Base-by-base conservation (phyloP, 1,140 invertebrate species). In the Temnothorax nylanderi region DNA sequence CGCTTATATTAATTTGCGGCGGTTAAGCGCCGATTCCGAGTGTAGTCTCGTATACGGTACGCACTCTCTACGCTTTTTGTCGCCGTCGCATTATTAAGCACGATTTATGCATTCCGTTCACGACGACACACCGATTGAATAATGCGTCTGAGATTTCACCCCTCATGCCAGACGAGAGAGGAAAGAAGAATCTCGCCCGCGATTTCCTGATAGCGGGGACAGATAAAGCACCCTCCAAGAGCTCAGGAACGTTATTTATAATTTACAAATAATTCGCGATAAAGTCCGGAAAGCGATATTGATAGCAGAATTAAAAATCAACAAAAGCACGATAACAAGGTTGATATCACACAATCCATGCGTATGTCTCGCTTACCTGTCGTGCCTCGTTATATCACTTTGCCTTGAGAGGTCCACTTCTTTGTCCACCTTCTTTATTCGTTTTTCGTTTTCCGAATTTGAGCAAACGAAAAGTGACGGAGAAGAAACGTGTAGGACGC, bases 121-220 rank as follows among this genome's bases (percentile, higher is more conserved):
- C 87, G 91, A 72, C 74, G 77, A 64, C 74, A 74, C 93, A 91
- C 90, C 92, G 94, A 94, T 95, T 90, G 93, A 95, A 94, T 94
- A 94, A 95, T 92, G 92, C 91, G 85, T 65, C 87, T 90, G 92
- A 93, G 94, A 95, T 95, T 95, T 95, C 93, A 93, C 91, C 93
- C 90, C 71, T 84, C 88, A 26, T 26, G 76, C 71, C 64, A 62
- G 62, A 47, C 47, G 60, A 37, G 34, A 32, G 34, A 13, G 54
- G 44, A 51, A 72, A 47, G 84, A 87, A 85, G 92, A 94, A 94
- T 93, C 91, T 94, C 89, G 88, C 91, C 89, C 91, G 89, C 92
- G 89, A 94, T 94, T 92, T 93, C 88, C 80, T 67, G 89, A 91
- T 87, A 92, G 80, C 62, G 32, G 58, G 26, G 10, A 67, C 4